Evolutionary conservation across 2,113 vertebrate species (phyloP).

Genomic region (Chionis minor): DNA sequence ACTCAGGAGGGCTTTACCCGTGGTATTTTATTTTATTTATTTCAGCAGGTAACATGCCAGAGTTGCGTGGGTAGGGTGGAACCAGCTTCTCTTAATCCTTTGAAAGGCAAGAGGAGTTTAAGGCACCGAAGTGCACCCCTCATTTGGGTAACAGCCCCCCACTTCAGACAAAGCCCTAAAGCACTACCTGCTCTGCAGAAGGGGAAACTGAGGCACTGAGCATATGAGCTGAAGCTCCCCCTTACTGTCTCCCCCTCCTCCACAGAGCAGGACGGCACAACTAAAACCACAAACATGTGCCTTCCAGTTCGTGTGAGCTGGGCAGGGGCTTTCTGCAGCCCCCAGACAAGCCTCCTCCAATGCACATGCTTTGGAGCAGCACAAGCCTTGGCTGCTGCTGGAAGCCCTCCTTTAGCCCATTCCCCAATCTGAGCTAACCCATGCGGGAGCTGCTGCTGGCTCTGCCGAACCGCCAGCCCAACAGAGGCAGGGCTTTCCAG

Average conservation of each 20-base stretch:
- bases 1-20: fast-evolving
- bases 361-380: not conserved
- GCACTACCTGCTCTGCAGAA: not conserved
- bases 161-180: not conserved
- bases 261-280: fast-evolving
- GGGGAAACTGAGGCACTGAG: fast-evolving
- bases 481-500: not conserved
- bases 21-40: not conserved
- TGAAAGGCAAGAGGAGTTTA: not conserved
- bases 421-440: not conserved
- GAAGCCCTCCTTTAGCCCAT: not conserved
- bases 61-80: not conserved
- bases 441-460: not conserved
- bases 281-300: fast-evolving
- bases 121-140: fast-evolving
- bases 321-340: not conserved
- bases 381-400: not conserved
- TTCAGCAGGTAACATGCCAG: not conserved
- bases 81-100: not conserved
- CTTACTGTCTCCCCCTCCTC: not conserved
- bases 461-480: not conserved
- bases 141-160: not conserved
- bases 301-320: not conserved
- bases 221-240: not conserved
- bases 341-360: not conserved